phyloP scores from a whole-genome alignment of 2,113 vertebrate species.

The Ageneiosus marmoratus region DNA sequence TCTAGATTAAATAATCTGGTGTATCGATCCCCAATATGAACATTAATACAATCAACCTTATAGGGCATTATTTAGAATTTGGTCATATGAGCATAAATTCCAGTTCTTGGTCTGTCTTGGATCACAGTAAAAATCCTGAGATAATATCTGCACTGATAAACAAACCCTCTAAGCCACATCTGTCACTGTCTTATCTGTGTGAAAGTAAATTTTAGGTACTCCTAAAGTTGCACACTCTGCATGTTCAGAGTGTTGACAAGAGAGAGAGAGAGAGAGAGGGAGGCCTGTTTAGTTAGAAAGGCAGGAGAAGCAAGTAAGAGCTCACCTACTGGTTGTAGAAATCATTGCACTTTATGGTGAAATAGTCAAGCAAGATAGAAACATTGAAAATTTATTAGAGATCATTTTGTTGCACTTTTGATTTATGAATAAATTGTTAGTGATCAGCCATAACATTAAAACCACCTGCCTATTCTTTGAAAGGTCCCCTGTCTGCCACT shows the following conservation, averaged over 20 bases:
- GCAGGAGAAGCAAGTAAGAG: conserved; percentile 11
- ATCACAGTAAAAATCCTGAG: background rate
- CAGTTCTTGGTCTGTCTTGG: background rate
- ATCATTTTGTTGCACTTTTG: too few relatives aligned
- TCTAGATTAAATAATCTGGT: background rate
- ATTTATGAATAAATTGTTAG: too few relatives aligned
- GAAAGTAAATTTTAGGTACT: conserved; percentile 2
- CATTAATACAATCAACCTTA: background rate
- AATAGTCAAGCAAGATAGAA: background rate
- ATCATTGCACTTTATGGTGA: background rate
- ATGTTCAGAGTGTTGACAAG: background rate
- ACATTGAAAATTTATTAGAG: background rate
- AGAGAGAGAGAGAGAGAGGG: background rate
- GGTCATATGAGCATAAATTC: too few relatives aligned
- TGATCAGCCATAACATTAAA: too few relatives aligned
- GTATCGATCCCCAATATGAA: background rate
- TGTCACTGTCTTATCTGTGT: background rate
- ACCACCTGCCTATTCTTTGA: too few relatives aligned
- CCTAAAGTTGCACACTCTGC: background rate
- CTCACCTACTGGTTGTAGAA: conserved; percentile 28
- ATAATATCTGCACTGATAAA: background rate
- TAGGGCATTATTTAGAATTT: background rate
- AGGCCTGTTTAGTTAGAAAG: background rate
- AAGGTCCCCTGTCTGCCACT: too few relatives aligned
- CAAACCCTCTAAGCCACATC: background rate